Evolutionary conservation across 2,113 vertebrate species (phyloP), one percentile per base, ranked within the genome.

Genomic region (Mustelus asterias): DNA sequence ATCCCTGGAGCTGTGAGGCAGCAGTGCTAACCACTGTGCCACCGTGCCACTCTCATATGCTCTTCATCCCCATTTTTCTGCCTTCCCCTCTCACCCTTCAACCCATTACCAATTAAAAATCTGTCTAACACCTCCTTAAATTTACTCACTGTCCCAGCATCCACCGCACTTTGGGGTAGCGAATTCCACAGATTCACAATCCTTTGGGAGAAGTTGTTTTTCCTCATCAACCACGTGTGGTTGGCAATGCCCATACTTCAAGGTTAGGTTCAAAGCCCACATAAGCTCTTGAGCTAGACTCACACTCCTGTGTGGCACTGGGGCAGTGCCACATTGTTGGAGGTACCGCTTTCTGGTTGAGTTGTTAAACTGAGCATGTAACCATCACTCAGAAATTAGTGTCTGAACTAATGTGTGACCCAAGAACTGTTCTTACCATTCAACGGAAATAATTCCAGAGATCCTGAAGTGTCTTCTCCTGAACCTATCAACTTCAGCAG

Each of bases 391-490:
- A 1, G 37, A 41, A 83, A 18, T 78, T 18, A 10, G 2, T 20
- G 13, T 58, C 24, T 22, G 72, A 41, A 83, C 0, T 24, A 60
- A 44, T n/a, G 11, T 7, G 1, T 44, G 37, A 63, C 33, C 37
- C 54, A 86, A 54, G 18, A 63, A 85, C 67, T n/a, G 58, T n/a
- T 67, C 96, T 96, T 96, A 98, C 98, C 98, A 85, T 98, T 98
- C 5, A 98, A 96, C 5, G 98, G 98, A 97, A 97, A 97, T 18
- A 98, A 96, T 96, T 98, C 97, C 78, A 98, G 97, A 80, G 96
- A 97, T 58, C 98, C 98, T 72, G 97, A 97, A n/a, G 97, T 97
- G 96, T 97, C 96, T 44, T 96, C 70, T 88, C 97, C 97, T 1
- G 83, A 96, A 83, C 98, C 98, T 9, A 96, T 96, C 96, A 98